phyloP scores from a whole-genome alignment of 1,140 invertebrate genomes.

The Maniola jurtina region DNA sequence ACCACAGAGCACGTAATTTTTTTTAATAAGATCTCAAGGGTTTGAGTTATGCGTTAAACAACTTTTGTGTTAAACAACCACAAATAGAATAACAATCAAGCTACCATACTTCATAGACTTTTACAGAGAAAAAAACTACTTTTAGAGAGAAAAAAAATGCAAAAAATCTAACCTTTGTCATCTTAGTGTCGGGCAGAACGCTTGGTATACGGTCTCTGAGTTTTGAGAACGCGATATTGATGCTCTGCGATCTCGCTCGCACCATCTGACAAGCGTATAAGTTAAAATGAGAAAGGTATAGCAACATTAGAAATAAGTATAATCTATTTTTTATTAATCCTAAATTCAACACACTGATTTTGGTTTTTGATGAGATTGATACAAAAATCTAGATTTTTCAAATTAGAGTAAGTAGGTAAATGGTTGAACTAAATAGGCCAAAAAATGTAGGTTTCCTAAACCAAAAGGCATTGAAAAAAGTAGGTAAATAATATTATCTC shows the following conservation, averaged over 20 bases:
- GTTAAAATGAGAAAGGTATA: constrained; percentile 45
- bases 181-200: constrained; percentile 96
- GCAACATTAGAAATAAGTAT: not conserved
- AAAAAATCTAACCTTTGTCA: constrained; percentile 86
- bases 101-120: not conserved
- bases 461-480: too few species aligned
- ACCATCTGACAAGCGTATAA: constrained; percentile 54
- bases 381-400: not conserved
- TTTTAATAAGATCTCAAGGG: too few species aligned
- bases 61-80: not conserved
- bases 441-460: too few species aligned
- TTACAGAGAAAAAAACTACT: too few species aligned
- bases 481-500: too few species aligned
- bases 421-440: too few species aligned
- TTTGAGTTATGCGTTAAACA: too few species aligned
- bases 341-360: too few species aligned
- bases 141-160: not conserved
- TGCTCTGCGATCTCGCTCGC: constrained; percentile 65
- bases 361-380: too few species aligned
- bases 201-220: constrained; percentile 96
- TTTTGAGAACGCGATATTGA: constrained; percentile 93
- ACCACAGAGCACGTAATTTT: too few species aligned
- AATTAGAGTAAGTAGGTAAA: not conserved
- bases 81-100: not conserved
- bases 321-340: too few species aligned